Evolutionary conservation across 2,888 invertebrate species (phyloP).

Genomic region (Mechanitis mazaeus): DNA sequence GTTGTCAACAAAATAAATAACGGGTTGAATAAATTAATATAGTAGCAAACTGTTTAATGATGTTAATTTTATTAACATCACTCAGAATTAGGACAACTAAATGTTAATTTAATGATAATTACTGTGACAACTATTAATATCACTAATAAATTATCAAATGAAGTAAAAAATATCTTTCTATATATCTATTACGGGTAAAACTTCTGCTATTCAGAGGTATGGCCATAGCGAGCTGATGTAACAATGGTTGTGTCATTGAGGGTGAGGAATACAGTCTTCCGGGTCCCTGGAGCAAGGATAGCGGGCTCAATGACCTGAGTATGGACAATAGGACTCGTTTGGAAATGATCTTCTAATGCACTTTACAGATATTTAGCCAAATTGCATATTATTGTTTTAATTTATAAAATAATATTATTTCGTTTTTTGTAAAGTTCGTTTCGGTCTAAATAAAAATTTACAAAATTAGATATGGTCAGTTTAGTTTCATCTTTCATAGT

Average conservation of each 20-base stretch:
- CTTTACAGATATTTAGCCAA: background rate
- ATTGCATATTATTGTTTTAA: too few species aligned
- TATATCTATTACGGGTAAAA: too few species aligned
- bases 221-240: conserved; percentile 22
- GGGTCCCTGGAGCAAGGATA: conserved; percentile 34
- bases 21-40: background rate
- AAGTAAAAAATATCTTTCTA: too few species aligned
- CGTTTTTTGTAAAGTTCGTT: too few species aligned
- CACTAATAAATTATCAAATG: too few species aligned
- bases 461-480: too few species aligned
- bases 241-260: conserved; percentile 32
- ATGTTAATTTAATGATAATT: too few species aligned
- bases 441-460: too few species aligned
- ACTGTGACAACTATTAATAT: too few species aligned
- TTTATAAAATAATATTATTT: too few species aligned
- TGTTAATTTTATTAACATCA: conserved; percentile 12
- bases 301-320: conserved; percentile 36
- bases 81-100: background rate
- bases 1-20: background rate
- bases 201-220: background rate
- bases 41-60: conserved; percentile 3
- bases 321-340: conserved; percentile 29
- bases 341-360: conserved; percentile 15
- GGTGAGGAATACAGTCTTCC: conserved; percentile 54
- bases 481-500: too few species aligned